Evolutionary conservation across 2,888 invertebrate genomes (phyloP).

Genomic region (Microchrysa polita): DNA sequence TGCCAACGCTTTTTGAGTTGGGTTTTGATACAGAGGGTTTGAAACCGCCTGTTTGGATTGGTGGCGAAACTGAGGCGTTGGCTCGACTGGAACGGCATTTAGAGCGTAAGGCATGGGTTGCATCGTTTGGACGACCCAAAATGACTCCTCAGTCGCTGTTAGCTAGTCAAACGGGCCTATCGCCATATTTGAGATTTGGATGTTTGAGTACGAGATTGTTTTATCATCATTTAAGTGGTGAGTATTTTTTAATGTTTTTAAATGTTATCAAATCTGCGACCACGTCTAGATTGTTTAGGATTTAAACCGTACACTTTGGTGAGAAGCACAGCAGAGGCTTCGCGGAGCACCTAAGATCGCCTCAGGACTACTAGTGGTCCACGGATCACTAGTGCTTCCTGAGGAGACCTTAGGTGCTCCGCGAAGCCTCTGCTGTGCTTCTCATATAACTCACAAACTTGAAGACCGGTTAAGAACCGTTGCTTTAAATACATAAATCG

Average conservation of each 20-base stretch:
- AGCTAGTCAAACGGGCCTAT: slow-evolving; percentile 84
- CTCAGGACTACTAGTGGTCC: too few relatives aligned
- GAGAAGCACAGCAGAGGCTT: too few relatives aligned
- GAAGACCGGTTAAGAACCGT: too few relatives aligned
- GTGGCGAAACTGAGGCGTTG: slow-evolving; percentile 80
- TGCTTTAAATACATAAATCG: too few relatives aligned
- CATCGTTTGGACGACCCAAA: slow-evolving; percentile 87
- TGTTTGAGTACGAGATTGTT: slow-evolving; percentile 85
- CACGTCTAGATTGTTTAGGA: too few relatives aligned
- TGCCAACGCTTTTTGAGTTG: slow-evolving; percentile 85
- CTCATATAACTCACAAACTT: too few relatives aligned
- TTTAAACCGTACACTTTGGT: too few relatives aligned
- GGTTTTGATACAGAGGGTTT: slow-evolving; percentile 82
- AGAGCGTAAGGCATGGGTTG: slow-evolving; percentile 88
- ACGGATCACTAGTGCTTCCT: too few relatives aligned
- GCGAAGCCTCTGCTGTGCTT: too few relatives aligned
- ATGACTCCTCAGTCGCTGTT: slow-evolving; percentile 88
- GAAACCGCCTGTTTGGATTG: slow-evolving; percentile 78
- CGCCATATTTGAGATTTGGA: slow-evolving; percentile 87
- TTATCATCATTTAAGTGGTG: slow-evolving; percentile 80
- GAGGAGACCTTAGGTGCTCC: too few relatives aligned
- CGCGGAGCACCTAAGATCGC: too few relatives aligned
- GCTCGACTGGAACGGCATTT: slow-evolving; percentile 79
- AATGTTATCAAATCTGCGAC: too few relatives aligned
- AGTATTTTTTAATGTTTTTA: slow-evolving; percentile 55